Conservation (phyloP, 2,113 vertebrate genomes). For the Halichoerus grypus region DNA sequence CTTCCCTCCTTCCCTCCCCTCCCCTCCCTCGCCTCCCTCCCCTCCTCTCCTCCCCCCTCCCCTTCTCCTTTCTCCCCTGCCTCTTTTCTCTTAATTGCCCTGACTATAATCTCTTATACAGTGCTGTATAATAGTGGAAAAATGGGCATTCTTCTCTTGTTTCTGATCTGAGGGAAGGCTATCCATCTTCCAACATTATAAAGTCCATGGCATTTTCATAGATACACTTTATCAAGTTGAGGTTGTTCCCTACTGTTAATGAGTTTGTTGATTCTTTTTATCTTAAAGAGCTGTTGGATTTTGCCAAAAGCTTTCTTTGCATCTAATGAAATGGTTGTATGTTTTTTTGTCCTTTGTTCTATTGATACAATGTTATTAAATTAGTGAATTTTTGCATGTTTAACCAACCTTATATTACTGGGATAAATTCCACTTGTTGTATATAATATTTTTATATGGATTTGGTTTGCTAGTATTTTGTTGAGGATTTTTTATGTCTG, state of each 20-base stretch:
- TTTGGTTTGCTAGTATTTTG: background rate
- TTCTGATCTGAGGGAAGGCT: background rate
- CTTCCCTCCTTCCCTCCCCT: fast-evolving
- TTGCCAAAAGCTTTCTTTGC: background rate
- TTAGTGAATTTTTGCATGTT: background rate
- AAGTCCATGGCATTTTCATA: background rate
- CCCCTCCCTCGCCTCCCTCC: background rate
- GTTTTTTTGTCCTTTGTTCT: background rate
- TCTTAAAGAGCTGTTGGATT: background rate
- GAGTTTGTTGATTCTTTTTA: background rate
- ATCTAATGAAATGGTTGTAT: background rate
- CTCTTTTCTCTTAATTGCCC: background rate
- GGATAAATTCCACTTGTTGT: background rate
- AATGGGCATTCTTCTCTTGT: background rate
- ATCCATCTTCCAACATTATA: background rate
- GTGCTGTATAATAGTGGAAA: background rate
- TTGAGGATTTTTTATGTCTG: background rate
- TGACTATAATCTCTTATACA: background rate
- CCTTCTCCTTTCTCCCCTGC: background rate
- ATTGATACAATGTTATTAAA: background rate
- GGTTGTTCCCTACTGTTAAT: background rate
- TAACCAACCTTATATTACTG: background rate
- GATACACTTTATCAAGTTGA: background rate
- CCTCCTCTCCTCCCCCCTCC: background rate
- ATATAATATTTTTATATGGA: background rate